Percentiles rank a stretch among this genome's conserved stretches.
These are phyloP conservation scores for Pseudopipra pipra DNA, from an alignment of 2,113 vertebrate genomes.

Conservation along the genomic window DNA sequence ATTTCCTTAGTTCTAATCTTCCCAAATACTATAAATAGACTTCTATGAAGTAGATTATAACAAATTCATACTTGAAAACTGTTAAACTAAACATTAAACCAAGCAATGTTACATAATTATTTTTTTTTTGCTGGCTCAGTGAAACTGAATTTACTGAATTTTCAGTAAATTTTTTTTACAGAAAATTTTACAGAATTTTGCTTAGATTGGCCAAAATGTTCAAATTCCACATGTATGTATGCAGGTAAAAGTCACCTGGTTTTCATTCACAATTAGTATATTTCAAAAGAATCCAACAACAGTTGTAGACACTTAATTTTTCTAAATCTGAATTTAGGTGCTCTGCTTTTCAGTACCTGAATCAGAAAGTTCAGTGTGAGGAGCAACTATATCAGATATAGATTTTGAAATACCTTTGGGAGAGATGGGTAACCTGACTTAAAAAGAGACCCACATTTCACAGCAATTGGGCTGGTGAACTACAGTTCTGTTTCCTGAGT, in stretches of 20 bases:
- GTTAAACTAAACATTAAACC: too few relatives aligned
- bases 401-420: not conserved
- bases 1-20: not conserved
- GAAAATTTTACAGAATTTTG: too few relatives aligned
- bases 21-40: not conserved
- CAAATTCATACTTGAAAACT: not conserved
- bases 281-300: not conserved
- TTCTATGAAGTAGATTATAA: not conserved
- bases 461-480: not conserved
- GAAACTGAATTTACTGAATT: too few relatives aligned
- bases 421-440: not conserved
- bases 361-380: not conserved
- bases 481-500: not conserved
- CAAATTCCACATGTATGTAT: not conserved
- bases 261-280: not conserved
- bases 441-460: not conserved
- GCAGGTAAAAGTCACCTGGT: not conserved
- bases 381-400: not conserved
- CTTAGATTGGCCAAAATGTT: not conserved
- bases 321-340: not conserved
- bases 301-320: not conserved
- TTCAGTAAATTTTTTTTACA: too few relatives aligned
- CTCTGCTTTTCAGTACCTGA: not conserved
- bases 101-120: too few relatives aligned
- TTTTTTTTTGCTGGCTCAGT: too few relatives aligned